Conservation (phyloP, 2,797 vertebrate genomes). For the Premnoplex brunnescens region DNA sequence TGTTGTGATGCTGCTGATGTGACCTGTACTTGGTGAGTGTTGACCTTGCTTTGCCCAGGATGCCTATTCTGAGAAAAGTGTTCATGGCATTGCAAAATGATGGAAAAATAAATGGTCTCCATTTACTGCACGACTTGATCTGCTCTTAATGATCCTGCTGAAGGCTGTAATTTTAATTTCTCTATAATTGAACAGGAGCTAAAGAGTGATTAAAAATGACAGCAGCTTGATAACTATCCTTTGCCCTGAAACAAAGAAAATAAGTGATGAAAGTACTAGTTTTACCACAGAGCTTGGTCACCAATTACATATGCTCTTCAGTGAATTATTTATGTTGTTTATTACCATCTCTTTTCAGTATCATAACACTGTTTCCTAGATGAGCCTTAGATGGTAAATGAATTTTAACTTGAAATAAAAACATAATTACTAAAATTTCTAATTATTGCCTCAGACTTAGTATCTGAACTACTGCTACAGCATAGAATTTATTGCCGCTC, state of each 20-base stretch:
- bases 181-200: neutral
- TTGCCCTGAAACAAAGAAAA: conserved; percentile 1
- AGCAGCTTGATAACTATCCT: neutral
- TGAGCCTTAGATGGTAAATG: neutral
- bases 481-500: neutral
- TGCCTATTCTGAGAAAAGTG: neutral
- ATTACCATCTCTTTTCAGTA: neutral
- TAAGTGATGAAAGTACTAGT: neutral
- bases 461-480: neutral
- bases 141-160: neutral
- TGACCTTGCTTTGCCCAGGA: neutral
- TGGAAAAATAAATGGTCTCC: neutral
- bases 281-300: neutral
- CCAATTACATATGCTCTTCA: neutral
- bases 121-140: neutral
- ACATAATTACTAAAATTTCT: neutral
- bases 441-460: neutral
- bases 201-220: neutral
- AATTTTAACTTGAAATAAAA: neutral
- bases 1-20: neutral
- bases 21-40: neutral
- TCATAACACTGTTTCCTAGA: neutral
- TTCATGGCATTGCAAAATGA: neutral
- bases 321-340: neutral
- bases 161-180: neutral